These are phyloP conservation scores for Myrmecobius fasciatus DNA, from an alignment of 2,113 vertebrate species.

Conservation along the genomic window DNA sequence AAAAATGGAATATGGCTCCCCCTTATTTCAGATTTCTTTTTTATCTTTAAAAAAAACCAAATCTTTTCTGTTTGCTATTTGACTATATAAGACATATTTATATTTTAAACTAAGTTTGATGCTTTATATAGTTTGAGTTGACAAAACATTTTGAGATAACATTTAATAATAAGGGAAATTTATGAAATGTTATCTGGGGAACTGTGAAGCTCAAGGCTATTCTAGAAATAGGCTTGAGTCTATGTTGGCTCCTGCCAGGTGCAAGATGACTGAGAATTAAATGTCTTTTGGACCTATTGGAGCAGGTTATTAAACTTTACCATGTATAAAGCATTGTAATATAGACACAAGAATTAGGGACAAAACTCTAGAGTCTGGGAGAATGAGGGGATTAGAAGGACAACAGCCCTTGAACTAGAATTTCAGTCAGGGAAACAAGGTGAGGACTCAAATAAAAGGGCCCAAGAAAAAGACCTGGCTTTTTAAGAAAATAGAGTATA, in stretches of 20 bases:
- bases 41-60: background rate
- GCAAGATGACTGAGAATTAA: background rate
- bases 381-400: background rate
- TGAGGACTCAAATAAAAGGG: background rate
- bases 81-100: background rate
- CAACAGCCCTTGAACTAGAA: background rate
- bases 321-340: background rate
- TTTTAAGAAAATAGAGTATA: background rate
- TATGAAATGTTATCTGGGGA: background rate
- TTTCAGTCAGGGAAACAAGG: background rate
- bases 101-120: background rate
- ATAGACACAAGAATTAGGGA: background rate
- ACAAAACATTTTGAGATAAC: background rate
- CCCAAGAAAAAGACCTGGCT: background rate
- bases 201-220: background rate
- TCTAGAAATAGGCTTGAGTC: background rate
- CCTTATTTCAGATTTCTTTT: background rate
- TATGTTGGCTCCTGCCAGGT: background rate
- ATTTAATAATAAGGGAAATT: background rate
- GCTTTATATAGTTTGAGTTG: background rate
- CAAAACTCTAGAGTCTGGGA: background rate
- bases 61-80: background rate
- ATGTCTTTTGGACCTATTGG: background rate
- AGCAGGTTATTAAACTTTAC: background rate
- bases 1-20: background rate